Evolutionary conservation across 1,140 invertebrate genomes (phyloP).

Genomic region (Metopolophium dirhodum): DNA sequence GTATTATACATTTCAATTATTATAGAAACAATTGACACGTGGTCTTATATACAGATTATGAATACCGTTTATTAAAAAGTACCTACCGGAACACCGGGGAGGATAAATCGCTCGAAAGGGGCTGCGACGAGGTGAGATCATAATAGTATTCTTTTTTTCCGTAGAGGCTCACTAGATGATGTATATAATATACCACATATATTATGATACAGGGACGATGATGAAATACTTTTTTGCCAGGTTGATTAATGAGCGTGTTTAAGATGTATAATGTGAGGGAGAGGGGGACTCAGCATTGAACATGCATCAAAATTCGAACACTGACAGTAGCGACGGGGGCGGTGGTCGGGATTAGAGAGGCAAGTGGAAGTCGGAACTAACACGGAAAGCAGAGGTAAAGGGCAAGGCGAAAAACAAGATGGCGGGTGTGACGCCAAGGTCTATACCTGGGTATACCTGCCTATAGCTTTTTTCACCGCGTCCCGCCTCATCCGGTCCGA

Average conservation of each 20-base stretch:
- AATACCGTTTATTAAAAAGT: not conserved
- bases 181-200: not conserved
- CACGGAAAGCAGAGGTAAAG: not conserved
- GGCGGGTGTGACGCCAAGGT: constrained; percentile 7
- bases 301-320: constrained; percentile 47
- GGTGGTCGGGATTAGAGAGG: not conserved
- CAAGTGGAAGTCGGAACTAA: not conserved
- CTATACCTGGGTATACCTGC: constrained; percentile 30
- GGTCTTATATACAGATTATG: not conserved
- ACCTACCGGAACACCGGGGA: not conserved
- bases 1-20: not conserved
- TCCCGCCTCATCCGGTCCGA: not conserved
- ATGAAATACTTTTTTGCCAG: constrained; percentile 3
- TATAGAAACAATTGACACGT: not conserved
- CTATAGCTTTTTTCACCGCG: not conserved
- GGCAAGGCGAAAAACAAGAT: constrained; percentile 33
- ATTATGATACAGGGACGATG: not conserved
- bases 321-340: not conserved
- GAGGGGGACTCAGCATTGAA: not conserved
- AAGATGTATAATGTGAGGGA: constrained; percentile 39
- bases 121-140: not conserved
- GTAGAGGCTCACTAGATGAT: not conserved
- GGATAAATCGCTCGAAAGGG: not conserved
- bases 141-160: not conserved
- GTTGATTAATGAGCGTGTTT: constrained; percentile 49